Evolutionary conservation across 1,140 invertebrate species (phyloP), one percentile per base, ranked within the genome.

Genomic region (Aphelenchoides avenae): DNA sequence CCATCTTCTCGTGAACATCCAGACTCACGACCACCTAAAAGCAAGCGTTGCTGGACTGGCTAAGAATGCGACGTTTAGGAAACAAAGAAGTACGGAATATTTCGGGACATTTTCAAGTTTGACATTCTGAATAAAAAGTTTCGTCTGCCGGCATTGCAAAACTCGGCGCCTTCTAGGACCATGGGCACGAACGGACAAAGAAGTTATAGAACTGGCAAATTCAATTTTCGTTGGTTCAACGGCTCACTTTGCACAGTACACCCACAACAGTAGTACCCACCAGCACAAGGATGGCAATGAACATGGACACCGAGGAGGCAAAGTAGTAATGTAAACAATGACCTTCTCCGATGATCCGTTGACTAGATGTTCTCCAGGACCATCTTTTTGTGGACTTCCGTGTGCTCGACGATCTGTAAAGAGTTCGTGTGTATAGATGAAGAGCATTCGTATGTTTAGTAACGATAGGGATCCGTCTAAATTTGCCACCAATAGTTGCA

Each of bases 381-480:
- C 71, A 74, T 74, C 64, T 74, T 74, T 60, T 70, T 73, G 71
- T 74, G 71, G 44, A 74, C 73, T 55, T 74, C 71, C 27, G 71
- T 74, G 57, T 72, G 62, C 51, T 74, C 66, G 36, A 74, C 71
- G 31, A 74, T 61, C 71, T 74, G 61, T 33, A 73, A 67, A 59
- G 31, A 29, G 37, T 7, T 30, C 59, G 11, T 26, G n/a, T 5
- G 9, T 13, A 43, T n/a, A 48, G 13, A 46, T 27, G 26, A 27
- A 53, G 13, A 18, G 33, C 2, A 11, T 18, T 24, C n/a, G 31
- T 52, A 52, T 4, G n/a, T n/a, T n/a, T n/a, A n/a, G n/a, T n/a
- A n/a, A 54, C 7, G 13, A 29, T 36, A 22, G 18, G 15, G 18
- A n/a, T 26, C 20, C 18, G 49, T 26, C 33, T 30, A 54, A 11